These are phyloP conservation scores for Varanus komodoensis DNA, from an alignment of 2,113 vertebrate genomes.

Conservation along the genomic window DNA sequence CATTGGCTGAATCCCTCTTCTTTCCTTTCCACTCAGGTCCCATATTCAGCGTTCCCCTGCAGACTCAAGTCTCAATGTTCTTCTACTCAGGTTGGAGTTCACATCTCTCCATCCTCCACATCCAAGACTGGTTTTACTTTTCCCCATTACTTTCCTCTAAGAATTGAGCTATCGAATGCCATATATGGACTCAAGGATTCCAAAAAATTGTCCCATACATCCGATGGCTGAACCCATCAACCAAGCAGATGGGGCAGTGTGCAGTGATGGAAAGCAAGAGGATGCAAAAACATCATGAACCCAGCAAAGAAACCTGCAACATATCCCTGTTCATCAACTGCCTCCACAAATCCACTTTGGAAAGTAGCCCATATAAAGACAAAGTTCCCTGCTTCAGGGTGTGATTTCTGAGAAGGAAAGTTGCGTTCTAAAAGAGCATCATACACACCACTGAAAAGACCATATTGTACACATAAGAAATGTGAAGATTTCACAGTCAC, in stretches of 20 bases:
- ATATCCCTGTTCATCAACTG: not conserved
- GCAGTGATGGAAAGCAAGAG: not conserved
- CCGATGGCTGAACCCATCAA: not conserved
- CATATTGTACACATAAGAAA: slow-evolving; percentile 15
- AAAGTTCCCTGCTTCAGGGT: not conserved
- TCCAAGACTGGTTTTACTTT: not conserved
- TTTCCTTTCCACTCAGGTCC: not conserved
- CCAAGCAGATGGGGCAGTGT: not conserved
- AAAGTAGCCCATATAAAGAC: not conserved
- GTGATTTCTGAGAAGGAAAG: slow-evolving; percentile 21
- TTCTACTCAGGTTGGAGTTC: not conserved
- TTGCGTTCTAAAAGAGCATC: slow-evolving; percentile 48
- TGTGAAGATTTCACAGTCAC: slow-evolving; percentile 2
- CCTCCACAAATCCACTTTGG: too few species aligned
- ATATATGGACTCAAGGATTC: not conserved
- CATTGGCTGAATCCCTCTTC: not conserved
- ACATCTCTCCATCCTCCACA: not conserved
- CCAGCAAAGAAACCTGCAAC: not conserved
- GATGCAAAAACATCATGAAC: not conserved
- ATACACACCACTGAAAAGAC: slow-evolving; percentile 28
- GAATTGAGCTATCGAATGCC: not conserved
- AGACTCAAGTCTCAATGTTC: not conserved
- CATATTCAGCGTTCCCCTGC: not conserved
- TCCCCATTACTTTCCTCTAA: not conserved
- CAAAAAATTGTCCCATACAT: too few species aligned